A percentile compares a stretch with the other conserved stretches of the same genome.
Conservation (phyloP, 2,113 vertebrate genomes). For the Lipophrys pholis region DNA sequence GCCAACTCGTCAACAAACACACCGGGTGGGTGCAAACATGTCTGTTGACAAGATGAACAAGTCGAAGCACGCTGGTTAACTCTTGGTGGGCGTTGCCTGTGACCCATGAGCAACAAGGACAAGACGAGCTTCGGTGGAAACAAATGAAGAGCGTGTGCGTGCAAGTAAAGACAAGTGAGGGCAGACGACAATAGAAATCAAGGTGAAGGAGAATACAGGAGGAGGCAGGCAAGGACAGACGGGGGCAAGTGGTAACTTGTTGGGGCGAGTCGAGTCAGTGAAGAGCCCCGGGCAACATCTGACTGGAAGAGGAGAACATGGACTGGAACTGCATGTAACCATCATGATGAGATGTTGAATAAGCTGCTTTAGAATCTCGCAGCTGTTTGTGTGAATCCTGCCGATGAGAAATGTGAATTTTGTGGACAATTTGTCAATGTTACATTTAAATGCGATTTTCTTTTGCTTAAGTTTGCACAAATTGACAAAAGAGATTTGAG, state of each 20-base stretch:
- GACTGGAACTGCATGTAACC: background rate
- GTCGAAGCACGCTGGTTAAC: constrained; percentile 52
- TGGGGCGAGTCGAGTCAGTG: constrained; percentile 19
- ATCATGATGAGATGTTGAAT: background rate
- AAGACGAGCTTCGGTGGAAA: background rate
- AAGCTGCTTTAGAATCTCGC: no score
- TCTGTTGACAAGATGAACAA: constrained; percentile 41
- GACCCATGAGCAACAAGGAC: constrained; percentile 1
- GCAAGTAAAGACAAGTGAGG: constrained; percentile 49
- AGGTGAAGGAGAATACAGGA: background rate
- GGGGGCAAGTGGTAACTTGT: constrained; percentile 53
- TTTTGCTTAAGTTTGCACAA: no score
- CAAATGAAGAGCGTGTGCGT: background rate
- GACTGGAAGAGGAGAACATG: constrained; percentile 11
- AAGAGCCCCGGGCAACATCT: constrained; percentile 4
- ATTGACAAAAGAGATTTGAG: no score
- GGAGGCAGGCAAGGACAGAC: constrained; percentile 31
- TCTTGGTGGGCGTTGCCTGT: constrained; percentile 7
- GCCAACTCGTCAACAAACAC: constrained; percentile 20
- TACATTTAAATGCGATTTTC: no score
- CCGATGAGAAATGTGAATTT: no score
- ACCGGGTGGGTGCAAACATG: constrained; percentile 14
- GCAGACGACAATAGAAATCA: constrained; percentile 32
- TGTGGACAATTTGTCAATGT: no score
- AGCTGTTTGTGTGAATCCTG: no score